These are phyloP conservation scores for Salvelinus sp. DNA, from an alignment of 2,113 vertebrate genomes.

Conservation along the genomic window DNA sequence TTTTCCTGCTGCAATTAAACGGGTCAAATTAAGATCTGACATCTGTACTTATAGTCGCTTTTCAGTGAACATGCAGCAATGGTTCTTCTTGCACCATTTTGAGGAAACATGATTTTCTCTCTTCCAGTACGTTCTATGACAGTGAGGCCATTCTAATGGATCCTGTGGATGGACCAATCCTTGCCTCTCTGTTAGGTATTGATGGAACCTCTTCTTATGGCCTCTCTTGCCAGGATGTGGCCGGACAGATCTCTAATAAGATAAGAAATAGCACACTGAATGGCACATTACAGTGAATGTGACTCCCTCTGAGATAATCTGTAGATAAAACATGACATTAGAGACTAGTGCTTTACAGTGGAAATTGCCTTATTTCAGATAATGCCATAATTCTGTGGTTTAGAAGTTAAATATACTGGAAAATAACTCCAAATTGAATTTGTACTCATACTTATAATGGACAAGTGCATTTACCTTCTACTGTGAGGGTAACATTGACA, in stretches of 20 bases:
- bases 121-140: constrained; percentile 89
- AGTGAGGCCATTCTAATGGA: constrained; percentile 95
- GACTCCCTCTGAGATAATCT: neutral
- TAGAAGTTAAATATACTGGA: neutral
- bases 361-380: neutral
- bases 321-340: neutral
- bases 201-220: neutral
- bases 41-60: too few relatives aligned
- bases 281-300: neutral
- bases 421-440: neutral
- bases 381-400: neutral
- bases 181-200: constrained; percentile 92
- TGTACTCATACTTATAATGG: neutral
- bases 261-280: neutral
- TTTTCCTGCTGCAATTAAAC: too few relatives aligned
- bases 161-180: constrained; percentile 92
- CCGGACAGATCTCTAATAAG: neutral
- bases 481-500: neutral
- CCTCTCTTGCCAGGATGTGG: neutral
- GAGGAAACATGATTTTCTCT: constrained; percentile 36
- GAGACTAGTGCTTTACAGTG: neutral
- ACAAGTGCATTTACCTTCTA: neutral
- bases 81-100: neutral
- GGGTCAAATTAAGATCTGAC: too few relatives aligned
- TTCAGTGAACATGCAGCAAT: neutral